Conservation (phyloP, 1,140 invertebrate species). For the Sycophila sp. region DNA sequence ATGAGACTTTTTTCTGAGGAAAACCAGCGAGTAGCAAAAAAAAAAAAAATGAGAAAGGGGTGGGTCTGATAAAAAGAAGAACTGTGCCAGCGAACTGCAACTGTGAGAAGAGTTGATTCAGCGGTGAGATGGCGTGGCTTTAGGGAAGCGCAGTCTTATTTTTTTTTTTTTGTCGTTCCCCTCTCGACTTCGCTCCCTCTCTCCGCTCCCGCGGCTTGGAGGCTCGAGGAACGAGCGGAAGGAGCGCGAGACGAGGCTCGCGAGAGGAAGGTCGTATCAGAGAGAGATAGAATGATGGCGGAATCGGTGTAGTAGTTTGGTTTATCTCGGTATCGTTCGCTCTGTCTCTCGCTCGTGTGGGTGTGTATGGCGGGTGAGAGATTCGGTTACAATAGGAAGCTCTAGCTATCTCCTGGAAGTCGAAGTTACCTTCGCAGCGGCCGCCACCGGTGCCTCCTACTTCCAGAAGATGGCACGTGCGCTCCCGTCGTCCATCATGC, state of each 20-base stretch:
- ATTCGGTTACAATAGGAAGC: slow-evolving; percentile 27
- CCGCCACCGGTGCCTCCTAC: slow-evolving; percentile 70
- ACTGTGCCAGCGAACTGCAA: slow-evolving; percentile 46
- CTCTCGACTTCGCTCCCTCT: neutral
- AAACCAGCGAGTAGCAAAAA: slow-evolving; percentile 63
- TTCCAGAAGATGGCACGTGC: slow-evolving; percentile 72
- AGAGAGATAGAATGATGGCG: too few relatives aligned
- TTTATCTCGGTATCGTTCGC: neutral
- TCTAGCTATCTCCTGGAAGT: slow-evolving; percentile 71
- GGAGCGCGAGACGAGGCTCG: too few relatives aligned
- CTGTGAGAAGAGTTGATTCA: slow-evolving; percentile 7
- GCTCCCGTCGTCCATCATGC: slow-evolving; percentile 70
- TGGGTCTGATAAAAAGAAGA: too few relatives aligned
- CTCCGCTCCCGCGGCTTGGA: too few relatives aligned
- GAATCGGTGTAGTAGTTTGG: too few relatives aligned
- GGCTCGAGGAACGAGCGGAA: too few relatives aligned
- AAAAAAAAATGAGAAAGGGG: slow-evolving; percentile 51
- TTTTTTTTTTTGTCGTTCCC: slow-evolving; percentile 40
- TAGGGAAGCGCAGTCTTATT: slow-evolving; percentile 9
- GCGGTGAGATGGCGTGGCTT: slow-evolving; percentile 19
- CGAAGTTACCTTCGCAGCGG: slow-evolving; percentile 70
- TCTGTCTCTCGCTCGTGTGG: neutral
- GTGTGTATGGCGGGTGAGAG: neutral
- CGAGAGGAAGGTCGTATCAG: too few relatives aligned
- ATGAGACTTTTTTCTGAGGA: slow-evolving; percentile 25